phyloP scores from a whole-genome alignment of 2,797 vertebrate species.

The Remorina albescens region DNA sequence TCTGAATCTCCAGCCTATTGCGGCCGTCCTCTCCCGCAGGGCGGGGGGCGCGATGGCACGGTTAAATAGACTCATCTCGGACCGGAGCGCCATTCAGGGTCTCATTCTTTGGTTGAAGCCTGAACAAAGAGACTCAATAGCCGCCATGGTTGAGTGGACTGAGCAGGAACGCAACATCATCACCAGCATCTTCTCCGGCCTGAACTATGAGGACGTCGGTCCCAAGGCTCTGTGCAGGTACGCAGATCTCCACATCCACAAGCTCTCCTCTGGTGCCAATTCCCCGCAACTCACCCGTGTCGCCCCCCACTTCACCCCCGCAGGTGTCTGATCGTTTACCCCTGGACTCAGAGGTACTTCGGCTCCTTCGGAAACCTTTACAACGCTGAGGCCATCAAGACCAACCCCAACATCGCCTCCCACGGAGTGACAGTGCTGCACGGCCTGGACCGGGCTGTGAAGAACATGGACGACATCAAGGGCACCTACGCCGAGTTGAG shows the following conservation, averaged over 20 bases:
- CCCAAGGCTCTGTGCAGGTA: conserved; percentile 79
- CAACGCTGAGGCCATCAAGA: conserved; percentile 76
- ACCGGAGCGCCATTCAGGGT: conserved; percentile 29
- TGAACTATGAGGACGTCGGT: conserved; percentile 78
- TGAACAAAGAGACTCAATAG: conserved; percentile 44
- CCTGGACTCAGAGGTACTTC: conserved; percentile 93
- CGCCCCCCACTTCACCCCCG: background rate
- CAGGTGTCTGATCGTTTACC: conserved; percentile 90
- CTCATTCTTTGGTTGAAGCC: conserved; percentile 36
- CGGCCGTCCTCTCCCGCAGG: conserved; percentile 4
- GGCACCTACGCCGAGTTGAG: conserved; percentile 81
- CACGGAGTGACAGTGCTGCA: conserved; percentile 88
- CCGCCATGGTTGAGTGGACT: conserved; percentile 83
- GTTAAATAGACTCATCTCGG: conserved; percentile 57
- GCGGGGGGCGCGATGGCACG: background rate
- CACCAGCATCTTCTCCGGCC: conserved; percentile 61
- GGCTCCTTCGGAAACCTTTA: conserved; percentile 86
- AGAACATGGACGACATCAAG: conserved; percentile 91
- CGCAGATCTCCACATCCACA: no score
- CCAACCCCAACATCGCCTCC: conserved; percentile 84
- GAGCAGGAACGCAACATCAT: conserved; percentile 77
- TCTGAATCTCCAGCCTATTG: conserved; percentile 74
- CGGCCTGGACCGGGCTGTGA: conserved; percentile 86
- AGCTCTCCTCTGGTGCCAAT: no score
- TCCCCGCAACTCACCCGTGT: background rate